Percentiles rank a stretch among this genome's conserved stretches.
These are phyloP conservation scores for Drosophila pachea DNA, from an alignment of 1,140 invertebrate genomes.

Conservation along the genomic window DNA sequence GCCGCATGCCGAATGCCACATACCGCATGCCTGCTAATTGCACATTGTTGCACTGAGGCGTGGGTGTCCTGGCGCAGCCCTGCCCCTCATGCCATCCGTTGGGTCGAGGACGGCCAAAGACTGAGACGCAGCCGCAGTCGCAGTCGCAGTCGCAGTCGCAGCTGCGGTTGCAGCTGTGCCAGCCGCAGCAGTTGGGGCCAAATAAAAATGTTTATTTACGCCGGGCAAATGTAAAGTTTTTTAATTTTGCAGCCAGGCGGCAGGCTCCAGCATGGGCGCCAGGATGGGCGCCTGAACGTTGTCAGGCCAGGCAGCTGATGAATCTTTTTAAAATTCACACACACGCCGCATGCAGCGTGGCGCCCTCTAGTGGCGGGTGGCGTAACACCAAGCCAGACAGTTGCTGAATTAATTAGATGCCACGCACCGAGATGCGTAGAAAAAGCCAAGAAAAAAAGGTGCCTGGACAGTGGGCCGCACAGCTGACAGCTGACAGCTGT, in stretches of 20 bases:
- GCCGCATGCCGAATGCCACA: conserved; percentile 13
- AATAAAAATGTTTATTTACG: conserved; percentile 73
- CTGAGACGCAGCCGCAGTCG: conserved; percentile 35
- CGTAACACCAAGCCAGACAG: conserved; percentile 38
- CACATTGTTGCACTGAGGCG: conserved; percentile 72
- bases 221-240: conserved; percentile 64
- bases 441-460: conserved; percentile 16
- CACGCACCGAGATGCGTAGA: conserved; percentile 40
- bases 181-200: conserved; percentile 50
- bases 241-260: conserved; percentile 60
- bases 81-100: conserved; percentile 63
- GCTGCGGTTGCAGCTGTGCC: conserved; percentile 39
- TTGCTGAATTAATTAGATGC: conserved; percentile 77
- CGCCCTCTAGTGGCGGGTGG: not conserved
- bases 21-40: conserved; percentile 60
- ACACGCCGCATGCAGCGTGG: conserved; percentile 64
- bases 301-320: conserved; percentile 61
- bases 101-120: conserved; percentile 10
- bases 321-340: conserved; percentile 71
- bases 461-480: conserved; percentile 20
- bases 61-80: conserved; percentile 40
- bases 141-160: not conserved
- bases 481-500: no score
- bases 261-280: conserved; percentile 12
- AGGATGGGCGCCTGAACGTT: conserved; percentile 4